Evolutionary conservation across 2,797 vertebrate species (phyloP).

Genomic region (Siniperca undulata): DNA sequence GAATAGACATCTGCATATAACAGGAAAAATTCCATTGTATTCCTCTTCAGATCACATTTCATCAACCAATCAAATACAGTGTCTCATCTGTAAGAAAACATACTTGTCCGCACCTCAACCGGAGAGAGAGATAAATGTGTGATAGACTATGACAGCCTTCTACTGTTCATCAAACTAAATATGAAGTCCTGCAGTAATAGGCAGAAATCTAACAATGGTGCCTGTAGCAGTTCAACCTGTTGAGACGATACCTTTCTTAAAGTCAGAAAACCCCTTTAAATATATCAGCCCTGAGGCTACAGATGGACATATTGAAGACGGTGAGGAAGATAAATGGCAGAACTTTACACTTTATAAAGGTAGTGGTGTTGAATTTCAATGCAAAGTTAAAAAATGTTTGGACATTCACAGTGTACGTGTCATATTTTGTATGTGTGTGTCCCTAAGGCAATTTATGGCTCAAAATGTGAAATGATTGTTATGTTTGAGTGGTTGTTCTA

Average conservation of each 20-base stretch:
- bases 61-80: background rate
- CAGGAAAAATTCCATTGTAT: background rate
- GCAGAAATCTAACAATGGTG: background rate
- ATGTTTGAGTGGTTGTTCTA: background rate
- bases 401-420: background rate
- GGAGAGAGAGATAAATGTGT: background rate
- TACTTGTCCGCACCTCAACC: no score
- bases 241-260: background rate
- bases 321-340: background rate
- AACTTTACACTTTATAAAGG: background rate
- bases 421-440: background rate
- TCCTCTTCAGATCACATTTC: background rate
- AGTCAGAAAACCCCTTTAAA: constrained; percentile 8
- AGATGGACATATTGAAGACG: background rate
- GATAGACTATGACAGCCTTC: background rate
- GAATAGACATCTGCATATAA: background rate
- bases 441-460: background rate
- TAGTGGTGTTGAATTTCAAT: background rate
- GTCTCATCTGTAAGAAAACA: constrained; percentile 9
- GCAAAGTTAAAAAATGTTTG: background rate
- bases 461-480: background rate
- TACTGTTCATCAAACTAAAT: constrained; percentile 12
- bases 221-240: background rate
- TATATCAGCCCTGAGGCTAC: constrained; percentile 6
- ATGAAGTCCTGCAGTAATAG: constrained; percentile 8